Evolutionary conservation across 1,140 invertebrate genomes (phyloP).

Genomic region (Homarus americanus): DNA sequence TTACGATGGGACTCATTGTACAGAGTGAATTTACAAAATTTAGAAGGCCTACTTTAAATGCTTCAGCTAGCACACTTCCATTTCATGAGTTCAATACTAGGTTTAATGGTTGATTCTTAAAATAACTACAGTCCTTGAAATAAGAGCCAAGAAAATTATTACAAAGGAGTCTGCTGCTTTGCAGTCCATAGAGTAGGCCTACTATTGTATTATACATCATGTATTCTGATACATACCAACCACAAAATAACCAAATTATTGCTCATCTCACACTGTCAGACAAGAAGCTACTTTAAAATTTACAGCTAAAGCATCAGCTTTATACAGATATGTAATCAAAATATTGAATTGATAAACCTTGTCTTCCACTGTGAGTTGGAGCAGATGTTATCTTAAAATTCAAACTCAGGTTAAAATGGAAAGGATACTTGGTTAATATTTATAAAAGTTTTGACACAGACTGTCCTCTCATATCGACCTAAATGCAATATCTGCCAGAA

Average conservation of each 20-base stretch:
- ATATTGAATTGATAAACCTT: slow-evolving; percentile 32
- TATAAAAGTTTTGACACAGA: slow-evolving; percentile 52
- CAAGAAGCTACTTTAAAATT: slow-evolving; percentile 59
- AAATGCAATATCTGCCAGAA: slow-evolving; percentile 46
- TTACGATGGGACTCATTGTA: slow-evolving; percentile 62
- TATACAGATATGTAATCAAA: slow-evolving; percentile 57
- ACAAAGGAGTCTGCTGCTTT: slow-evolving; percentile 2
- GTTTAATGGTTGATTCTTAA: not conserved
- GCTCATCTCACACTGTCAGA: slow-evolving; percentile 59
- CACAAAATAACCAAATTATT: slow-evolving; percentile 54
- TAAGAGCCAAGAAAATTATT: not conserved
- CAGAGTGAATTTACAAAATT: slow-evolving; percentile 69
- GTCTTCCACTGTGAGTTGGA: slow-evolving; percentile 60
- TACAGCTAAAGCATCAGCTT: slow-evolving; percentile 54
- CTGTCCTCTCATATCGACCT: slow-evolving; percentile 50
- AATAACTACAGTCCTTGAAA: slow-evolving; percentile 6
- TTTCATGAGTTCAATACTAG: not conserved
- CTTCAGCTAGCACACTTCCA: slow-evolving; percentile 29
- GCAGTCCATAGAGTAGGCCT: slow-evolving; percentile 2
- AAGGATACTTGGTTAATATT: slow-evolving; percentile 31
- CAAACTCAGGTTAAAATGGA: slow-evolving; percentile 46
- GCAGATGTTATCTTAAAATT: slow-evolving; percentile 28
- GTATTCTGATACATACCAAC: slow-evolving; percentile 40
- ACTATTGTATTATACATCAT: slow-evolving; percentile 41
- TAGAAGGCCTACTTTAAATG: slow-evolving; percentile 34